phyloP scores from a whole-genome alignment of 2,797 vertebrate genomes.

The Brachyrhaphis roseni region DNA sequence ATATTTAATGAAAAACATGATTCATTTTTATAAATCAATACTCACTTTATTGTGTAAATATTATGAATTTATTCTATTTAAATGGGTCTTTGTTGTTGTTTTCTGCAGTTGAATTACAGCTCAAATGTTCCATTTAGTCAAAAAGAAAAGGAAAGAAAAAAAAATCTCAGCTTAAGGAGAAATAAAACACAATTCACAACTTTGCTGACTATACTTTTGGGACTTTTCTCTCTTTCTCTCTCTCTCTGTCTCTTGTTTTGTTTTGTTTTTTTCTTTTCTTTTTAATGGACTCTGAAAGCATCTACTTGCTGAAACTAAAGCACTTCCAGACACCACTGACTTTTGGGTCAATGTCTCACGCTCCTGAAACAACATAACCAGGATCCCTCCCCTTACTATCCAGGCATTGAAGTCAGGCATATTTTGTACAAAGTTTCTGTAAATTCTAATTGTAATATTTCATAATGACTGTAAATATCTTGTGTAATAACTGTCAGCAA shows the following conservation, averaged over 20 bases:
- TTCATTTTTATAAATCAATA: slow-evolving; percentile 84
- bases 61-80: slow-evolving; percentile 84
- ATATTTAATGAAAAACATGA: slow-evolving; percentile 81
- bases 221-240: slow-evolving; percentile 70
- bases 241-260: slow-evolving; percentile 51
- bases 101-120: slow-evolving; percentile 81
- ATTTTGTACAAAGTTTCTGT: slow-evolving; percentile 87
- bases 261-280: slow-evolving; percentile 63
- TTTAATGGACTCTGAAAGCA: slow-evolving; percentile 80
- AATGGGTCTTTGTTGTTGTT: slow-evolving; percentile 85
- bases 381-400: slow-evolving; percentile 68
- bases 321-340: slow-evolving; percentile 81
- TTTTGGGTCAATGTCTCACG: slow-evolving; percentile 76
- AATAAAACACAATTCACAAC: slow-evolving; percentile 70
- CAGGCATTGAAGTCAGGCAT: slow-evolving; percentile 82
- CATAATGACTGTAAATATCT: slow-evolving; percentile 87
- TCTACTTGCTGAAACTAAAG: slow-evolving; percentile 77
- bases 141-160: slow-evolving; percentile 62
- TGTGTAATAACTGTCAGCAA: slow-evolving; percentile 87
- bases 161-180: slow-evolving; percentile 66
- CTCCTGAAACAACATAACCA: slow-evolving; percentile 76
- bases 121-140: slow-evolving; percentile 77
- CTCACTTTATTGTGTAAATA: slow-evolving; percentile 84
- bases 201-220: slow-evolving; percentile 78
- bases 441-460: slow-evolving; percentile 88